phyloP scores from a whole-genome alignment of 2,888 invertebrate species.

The Epinotia nisella region DNA sequence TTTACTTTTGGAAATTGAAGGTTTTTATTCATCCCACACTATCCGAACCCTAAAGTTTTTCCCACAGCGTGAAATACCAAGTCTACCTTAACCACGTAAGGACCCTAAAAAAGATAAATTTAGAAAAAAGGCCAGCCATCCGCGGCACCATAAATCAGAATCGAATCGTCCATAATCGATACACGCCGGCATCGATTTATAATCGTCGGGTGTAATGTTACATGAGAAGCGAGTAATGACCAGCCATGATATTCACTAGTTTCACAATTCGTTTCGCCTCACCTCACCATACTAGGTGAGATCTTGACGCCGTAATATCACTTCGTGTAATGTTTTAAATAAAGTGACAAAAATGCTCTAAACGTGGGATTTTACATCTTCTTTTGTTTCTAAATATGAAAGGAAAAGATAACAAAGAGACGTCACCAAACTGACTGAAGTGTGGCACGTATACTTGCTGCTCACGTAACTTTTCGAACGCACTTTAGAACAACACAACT shows the following conservation, averaged over 20 bases:
- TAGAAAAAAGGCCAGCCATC: slow-evolving; percentile 39
- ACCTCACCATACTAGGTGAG: background rate
- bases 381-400: too few species aligned
- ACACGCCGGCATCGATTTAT: slow-evolving; percentile 63
- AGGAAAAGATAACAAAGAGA: too few species aligned
- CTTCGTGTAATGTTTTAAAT: too few species aligned
- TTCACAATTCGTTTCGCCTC: background rate
- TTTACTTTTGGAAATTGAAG: background rate
- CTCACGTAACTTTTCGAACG: too few species aligned
- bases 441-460: too few species aligned
- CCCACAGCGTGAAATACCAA: slow-evolving; percentile 17
- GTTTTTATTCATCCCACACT: background rate
- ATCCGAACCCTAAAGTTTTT: background rate
- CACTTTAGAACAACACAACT: too few species aligned
- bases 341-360: too few species aligned
- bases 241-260: slow-evolving; percentile 16
- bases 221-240: slow-evolving; percentile 51
- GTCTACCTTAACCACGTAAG: slow-evolving; percentile 20
- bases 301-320: background rate
- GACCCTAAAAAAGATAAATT: slow-evolving; percentile 44
- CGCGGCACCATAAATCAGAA: slow-evolving; percentile 61
- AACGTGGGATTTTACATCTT: too few species aligned
- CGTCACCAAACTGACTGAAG: too few species aligned
- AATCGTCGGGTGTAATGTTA: slow-evolving; percentile 59
- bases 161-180: slow-evolving; percentile 73